A percentile compares a stretch with the other conserved stretches of the same genome.
Conservation (phyloP, 2,888 invertebrate genomes). For the Coenonympha glycerion region DNA sequence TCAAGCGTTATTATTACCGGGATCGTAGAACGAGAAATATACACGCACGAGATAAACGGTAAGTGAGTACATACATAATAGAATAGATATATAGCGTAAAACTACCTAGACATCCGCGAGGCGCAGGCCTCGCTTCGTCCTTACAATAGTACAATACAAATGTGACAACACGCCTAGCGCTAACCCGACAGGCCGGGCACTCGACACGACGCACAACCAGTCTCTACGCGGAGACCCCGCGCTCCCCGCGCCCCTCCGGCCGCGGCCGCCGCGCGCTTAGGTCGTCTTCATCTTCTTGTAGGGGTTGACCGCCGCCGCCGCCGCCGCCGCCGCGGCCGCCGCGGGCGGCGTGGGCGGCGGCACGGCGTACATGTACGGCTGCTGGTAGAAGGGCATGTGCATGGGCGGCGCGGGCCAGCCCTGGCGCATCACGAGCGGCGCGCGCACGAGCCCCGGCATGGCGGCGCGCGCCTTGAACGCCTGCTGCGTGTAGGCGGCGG, state of each 20-base stretch:
- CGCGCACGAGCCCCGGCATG: conserved; percentile 63
- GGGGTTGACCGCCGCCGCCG: conserved; percentile 80
- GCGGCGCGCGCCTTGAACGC: conserved; percentile 84
- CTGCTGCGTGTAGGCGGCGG: conserved; percentile 64
- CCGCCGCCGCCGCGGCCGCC: conserved; percentile 61
- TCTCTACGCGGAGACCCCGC: conserved; percentile 74
- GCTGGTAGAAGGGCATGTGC: conserved; percentile 72
- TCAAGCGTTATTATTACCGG: conserved; percentile 93
- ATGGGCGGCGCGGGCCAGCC: conserved; percentile 67
- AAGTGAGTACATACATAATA: conserved; percentile 71
- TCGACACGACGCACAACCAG: conserved; percentile 66
- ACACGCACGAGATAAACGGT: conserved; percentile 73
- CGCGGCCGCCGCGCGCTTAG: conserved; percentile 64
- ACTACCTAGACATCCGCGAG: conserved; percentile 71
- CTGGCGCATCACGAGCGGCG: conserved; percentile 63
- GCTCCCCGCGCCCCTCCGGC: conserved; percentile 66
- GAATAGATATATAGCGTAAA: conserved; percentile 71
- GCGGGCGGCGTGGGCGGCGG: conserved; percentile 65
- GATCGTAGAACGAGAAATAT: conserved; percentile 78
- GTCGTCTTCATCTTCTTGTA: conserved; percentile 95
- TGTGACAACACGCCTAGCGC: conserved; percentile 74
- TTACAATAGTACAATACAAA: conserved; percentile 74
- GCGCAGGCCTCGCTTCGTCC: conserved; percentile 69
- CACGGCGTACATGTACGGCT: conserved; percentile 72
- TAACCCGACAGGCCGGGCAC: conserved; percentile 71